Percentiles rank a stretch among this genome's conserved stretches.
These are phyloP conservation scores for Pseudorhombus dupliciocellatus DNA, from an alignment of 2,113 vertebrate genomes.

Conservation along the genomic window DNA sequence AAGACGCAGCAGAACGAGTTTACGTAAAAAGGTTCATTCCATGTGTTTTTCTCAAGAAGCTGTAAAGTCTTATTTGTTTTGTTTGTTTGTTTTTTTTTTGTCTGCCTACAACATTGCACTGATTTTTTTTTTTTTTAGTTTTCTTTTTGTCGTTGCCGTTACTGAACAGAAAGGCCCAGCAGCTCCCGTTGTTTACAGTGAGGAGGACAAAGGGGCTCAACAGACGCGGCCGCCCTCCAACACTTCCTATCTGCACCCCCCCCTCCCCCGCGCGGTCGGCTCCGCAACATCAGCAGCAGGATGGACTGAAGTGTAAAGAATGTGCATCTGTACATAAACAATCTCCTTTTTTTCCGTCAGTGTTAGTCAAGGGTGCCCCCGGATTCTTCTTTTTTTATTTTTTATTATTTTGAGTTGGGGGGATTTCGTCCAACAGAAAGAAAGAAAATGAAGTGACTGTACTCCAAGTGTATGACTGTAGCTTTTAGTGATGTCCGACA, in stretches of 20 bases:
- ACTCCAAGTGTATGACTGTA: slow-evolving; percentile 78
- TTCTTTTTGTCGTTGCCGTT: slow-evolving; percentile 70
- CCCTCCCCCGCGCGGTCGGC: slow-evolving; percentile 63
- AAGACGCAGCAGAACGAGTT: slow-evolving; percentile 27
- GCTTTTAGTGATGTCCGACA: slow-evolving; percentile 87
- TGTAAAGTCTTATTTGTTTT: slow-evolving; percentile 61
- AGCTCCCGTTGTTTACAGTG: slow-evolving; percentile 85
- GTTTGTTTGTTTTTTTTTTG: slow-evolving; percentile 60
- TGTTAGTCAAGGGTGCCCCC: slow-evolving; percentile 89
- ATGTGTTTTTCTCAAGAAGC: slow-evolving; percentile 44
- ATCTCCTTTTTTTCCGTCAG: slow-evolving; percentile 80
- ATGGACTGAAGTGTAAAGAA: slow-evolving; percentile 87
- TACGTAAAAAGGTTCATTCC: slow-evolving; percentile 68
- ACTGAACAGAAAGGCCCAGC: slow-evolving; percentile 74
- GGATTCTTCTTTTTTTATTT: slow-evolving; percentile 1
- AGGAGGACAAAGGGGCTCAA: slow-evolving; percentile 71
- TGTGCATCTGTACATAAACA: slow-evolving; percentile 94
- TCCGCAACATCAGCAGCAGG: slow-evolving; percentile 37
- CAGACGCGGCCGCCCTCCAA: slow-evolving; percentile 49
- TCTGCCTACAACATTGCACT: slow-evolving; percentile 87
- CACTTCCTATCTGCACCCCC: slow-evolving; percentile 43
- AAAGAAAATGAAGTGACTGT: slow-evolving; percentile 57
- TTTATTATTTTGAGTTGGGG: slow-evolving; percentile 74
- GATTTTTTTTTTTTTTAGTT: slow-evolving; percentile 75
- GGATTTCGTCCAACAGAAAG: slow-evolving; percentile 72